Evolutionary conservation across 2,888 invertebrate genomes (phyloP).

Genomic region (Criorhina ranunculi): DNA sequence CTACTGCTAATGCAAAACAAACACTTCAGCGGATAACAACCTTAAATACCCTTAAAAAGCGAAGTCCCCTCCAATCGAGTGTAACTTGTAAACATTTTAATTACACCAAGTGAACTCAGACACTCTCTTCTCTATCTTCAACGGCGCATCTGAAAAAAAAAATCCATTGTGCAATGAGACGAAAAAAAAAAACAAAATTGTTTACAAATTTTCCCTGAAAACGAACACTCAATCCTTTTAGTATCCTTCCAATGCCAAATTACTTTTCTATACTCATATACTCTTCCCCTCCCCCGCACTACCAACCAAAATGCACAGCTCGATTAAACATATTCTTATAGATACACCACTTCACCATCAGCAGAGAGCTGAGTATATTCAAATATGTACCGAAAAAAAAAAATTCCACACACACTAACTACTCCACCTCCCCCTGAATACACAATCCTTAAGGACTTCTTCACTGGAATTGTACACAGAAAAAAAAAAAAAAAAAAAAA

Average conservation of each 20-base stretch:
- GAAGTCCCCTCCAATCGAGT: slow-evolving; percentile 7
- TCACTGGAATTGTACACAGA: slow-evolving; percentile 22
- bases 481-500: slow-evolving; percentile 62
- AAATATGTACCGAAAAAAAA: slow-evolving; percentile 35
- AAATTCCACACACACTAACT: slow-evolving; percentile 9
- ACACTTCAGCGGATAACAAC: slow-evolving; percentile 12
- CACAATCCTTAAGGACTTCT: slow-evolving; percentile 47
- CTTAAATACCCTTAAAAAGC: slow-evolving; percentile 17
- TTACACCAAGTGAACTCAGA: slow-evolving; percentile 27
- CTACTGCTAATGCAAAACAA: slow-evolving; percentile 6
- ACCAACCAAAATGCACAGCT: slow-evolving; percentile 13
- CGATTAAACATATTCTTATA: slow-evolving; percentile 43
- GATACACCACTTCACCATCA: slow-evolving; percentile 27
- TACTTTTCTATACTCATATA: slow-evolving; percentile 25
- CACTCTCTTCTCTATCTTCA: slow-evolving; percentile 1
- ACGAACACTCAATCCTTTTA: slow-evolving; percentile 9
- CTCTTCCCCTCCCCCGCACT: neutral
- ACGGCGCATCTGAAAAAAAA: slow-evolving; percentile 1
- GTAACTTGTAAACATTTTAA: slow-evolving; percentile 45
- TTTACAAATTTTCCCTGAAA: slow-evolving; percentile 12
- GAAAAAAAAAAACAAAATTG: slow-evolving; percentile 24
- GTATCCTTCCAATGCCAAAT: slow-evolving; percentile 4
- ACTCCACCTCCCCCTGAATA: neutral
- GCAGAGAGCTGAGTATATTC: slow-evolving; percentile 1
- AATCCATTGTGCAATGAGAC: slow-evolving; percentile 24